A percentile compares a stretch with the other conserved stretches of the same genome.
These are phyloP conservation scores for Anthoscopus minutus DNA, from an alignment of 2,113 vertebrate species.

Conservation along the genomic window DNA sequence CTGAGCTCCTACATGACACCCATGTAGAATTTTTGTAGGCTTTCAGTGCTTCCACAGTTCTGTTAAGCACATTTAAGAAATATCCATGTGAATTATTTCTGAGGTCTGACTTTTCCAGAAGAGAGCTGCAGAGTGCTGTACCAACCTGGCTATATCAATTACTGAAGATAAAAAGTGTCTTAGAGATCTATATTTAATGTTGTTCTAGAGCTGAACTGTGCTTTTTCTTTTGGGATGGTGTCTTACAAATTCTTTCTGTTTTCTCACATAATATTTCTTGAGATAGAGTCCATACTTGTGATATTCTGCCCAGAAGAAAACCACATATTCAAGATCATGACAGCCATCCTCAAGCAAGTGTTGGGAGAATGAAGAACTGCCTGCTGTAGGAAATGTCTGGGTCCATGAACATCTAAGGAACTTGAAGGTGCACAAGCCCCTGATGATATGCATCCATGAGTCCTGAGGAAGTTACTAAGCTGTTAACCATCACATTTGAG, in stretches of 20 bases:
- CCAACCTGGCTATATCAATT: not conserved
- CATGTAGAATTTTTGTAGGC: not conserved
- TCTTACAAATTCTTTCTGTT: not conserved
- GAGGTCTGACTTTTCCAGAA: not conserved
- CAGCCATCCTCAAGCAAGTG: not conserved
- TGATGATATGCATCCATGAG: not conserved
- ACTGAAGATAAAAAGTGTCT: not conserved
- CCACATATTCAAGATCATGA: not conserved
- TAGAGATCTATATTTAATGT: not conserved
- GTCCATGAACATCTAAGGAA: not conserved
- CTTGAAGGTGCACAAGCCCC: not conserved
- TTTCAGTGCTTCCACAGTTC: not conserved
- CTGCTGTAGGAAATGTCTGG: not conserved
- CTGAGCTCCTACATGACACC: not conserved
- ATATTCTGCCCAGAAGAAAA: not conserved
- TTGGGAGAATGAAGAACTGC: not conserved
- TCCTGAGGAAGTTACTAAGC: not conserved
- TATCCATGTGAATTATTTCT: not conserved
- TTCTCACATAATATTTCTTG: not conserved
- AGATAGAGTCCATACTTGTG: not conserved
- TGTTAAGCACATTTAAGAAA: not conserved
- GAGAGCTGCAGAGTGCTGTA: not conserved
- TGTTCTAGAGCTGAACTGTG: not conserved
- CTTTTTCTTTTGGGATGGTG: not conserved
- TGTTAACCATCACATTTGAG: not conserved